phyloP scores from a whole-genome alignment of 2,113 vertebrate genomes.

The Nycticryphes semicollaris region DNA sequence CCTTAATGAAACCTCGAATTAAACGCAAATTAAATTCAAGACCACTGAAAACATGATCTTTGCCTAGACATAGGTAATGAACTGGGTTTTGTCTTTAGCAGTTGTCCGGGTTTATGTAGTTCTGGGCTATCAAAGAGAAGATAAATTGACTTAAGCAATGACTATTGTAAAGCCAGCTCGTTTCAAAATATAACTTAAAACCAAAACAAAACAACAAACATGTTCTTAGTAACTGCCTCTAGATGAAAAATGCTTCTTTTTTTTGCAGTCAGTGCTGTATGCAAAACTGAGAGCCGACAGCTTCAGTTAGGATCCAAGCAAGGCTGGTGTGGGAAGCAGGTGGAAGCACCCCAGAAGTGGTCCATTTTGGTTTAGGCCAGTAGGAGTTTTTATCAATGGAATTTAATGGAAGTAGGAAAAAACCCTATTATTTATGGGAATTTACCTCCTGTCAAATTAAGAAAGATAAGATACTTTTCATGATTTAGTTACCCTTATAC shows the following conservation, averaged over 20 bases:
- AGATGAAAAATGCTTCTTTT: background rate
- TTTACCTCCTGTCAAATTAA: background rate
- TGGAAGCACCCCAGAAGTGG: background rate
- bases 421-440: background rate
- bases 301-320: background rate
- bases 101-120: background rate
- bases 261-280: background rate
- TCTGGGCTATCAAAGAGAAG: slow-evolving; percentile 2
- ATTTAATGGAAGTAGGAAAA: background rate
- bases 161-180: background rate
- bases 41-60: slow-evolving; percentile 35
- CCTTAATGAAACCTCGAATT: slow-evolving; percentile 56
- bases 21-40: slow-evolving; percentile 58
- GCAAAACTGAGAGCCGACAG: background rate
- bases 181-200: background rate
- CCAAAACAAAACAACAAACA: background rate
- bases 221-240: background rate
- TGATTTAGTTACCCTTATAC: background rate
- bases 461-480: background rate
- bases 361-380: background rate
- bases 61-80: background rate
- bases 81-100: background rate
- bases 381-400: background rate
- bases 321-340: background rate
- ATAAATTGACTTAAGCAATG: background rate